These are phyloP conservation scores for Heterochromis multidens DNA, from an alignment of 2,113 vertebrate species.

Conservation along the genomic window DNA sequence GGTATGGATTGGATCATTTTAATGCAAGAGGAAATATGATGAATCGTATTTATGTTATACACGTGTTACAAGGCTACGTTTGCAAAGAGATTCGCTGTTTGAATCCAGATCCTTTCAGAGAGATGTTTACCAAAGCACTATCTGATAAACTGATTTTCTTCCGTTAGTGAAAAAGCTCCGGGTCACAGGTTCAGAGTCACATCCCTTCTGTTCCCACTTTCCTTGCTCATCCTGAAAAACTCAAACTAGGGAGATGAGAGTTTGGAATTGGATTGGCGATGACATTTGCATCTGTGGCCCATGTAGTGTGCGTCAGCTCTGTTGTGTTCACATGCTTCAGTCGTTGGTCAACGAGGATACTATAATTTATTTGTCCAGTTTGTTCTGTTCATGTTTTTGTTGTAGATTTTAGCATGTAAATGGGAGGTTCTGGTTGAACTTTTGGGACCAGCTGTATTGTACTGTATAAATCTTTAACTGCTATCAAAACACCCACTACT, in stretches of 20 bases:
- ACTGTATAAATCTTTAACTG: background rate
- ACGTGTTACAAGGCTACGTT: background rate
- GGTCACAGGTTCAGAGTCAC: background rate
- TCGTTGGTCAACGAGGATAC: background rate
- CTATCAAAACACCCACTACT: background rate
- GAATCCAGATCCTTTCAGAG: background rate
- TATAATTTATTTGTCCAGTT: background rate
- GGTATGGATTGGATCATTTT: background rate
- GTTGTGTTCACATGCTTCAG: background rate
- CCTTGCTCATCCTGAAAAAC: background rate
- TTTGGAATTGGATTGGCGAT: background rate
- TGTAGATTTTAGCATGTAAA: background rate
- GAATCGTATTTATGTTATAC: background rate
- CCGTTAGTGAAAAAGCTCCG: background rate
- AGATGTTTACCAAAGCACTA: constrained; percentile 62
- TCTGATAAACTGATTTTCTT: constrained; percentile 16
- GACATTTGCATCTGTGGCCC: background rate
- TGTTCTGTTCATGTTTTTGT: background rate
- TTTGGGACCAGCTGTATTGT: constrained; percentile 45
- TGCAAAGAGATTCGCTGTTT: background rate
- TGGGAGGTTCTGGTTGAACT: background rate
- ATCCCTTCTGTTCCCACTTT: background rate
- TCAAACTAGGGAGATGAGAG: background rate
- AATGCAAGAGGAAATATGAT: background rate
- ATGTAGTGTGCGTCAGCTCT: background rate